Conservation (phyloP, 1,140 invertebrate species). For the Platorchestia sp. region DNA sequence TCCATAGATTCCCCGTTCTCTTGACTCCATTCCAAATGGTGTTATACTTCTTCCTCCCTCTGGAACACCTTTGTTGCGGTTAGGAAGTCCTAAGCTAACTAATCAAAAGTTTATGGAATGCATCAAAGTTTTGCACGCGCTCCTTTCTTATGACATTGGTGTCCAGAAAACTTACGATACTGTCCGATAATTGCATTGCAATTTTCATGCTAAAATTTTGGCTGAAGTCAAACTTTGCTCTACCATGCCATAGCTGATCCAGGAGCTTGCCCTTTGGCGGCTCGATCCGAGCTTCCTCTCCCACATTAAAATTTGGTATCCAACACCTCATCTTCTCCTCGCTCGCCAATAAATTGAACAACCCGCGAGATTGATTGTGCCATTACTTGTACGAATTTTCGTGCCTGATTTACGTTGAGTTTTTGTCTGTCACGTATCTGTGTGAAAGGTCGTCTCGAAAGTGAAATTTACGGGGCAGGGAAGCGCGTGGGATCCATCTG, state of each 20-base stretch:
- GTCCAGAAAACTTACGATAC: too few species aligned
- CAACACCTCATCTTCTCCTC: background rate
- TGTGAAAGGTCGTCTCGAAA: background rate
- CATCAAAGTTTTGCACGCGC: too few species aligned
- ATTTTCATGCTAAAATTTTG: background rate
- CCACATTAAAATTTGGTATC: background rate
- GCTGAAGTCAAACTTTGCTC: background rate
- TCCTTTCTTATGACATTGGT: too few species aligned
- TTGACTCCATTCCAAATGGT: too few species aligned
- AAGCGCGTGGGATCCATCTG: background rate
- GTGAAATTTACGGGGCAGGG: background rate
- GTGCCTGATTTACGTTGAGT: slow-evolving; percentile 11
- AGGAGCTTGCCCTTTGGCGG: background rate
- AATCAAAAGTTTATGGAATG: too few species aligned
- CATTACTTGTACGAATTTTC: slow-evolving; percentile 35
- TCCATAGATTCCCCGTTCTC: too few species aligned
- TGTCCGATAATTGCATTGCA: too few species aligned
- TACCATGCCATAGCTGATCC: background rate
- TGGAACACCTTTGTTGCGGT: too few species aligned
- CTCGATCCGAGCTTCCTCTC: background rate
- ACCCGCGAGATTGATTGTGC: slow-evolving; percentile 15
- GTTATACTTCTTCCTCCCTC: too few species aligned
- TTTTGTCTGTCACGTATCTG: slow-evolving; percentile 9
- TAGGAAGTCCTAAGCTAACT: too few species aligned
- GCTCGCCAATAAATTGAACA: slow-evolving; percentile 18